These are phyloP conservation scores for Ondatra zibethicus DNA, from an alignment of 2,113 vertebrate genomes.

Conservation along the genomic window DNA sequence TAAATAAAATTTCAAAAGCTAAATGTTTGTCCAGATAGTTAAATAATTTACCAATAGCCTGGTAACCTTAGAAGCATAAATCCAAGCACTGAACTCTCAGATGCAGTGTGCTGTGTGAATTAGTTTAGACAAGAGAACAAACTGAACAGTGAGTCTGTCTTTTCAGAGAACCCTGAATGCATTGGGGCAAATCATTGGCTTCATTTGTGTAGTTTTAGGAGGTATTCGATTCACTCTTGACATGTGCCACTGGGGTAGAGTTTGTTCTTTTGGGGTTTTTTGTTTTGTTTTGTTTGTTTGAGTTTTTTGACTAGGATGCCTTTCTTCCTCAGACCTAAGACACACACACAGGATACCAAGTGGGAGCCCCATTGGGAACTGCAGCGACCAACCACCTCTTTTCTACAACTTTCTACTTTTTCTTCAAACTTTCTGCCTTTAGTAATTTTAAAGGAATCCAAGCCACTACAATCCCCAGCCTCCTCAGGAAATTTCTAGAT, in stretches of 20 bases:
- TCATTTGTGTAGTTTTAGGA: not conserved
- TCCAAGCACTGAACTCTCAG: not conserved
- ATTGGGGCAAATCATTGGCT: no score
- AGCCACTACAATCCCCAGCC: constrained; percentile 36
- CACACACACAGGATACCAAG: not conserved
- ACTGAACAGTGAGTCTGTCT: not conserved
- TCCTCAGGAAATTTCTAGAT: constrained; percentile 63
- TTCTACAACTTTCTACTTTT: not conserved
- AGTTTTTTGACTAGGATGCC: not conserved
- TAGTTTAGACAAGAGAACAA: not conserved
- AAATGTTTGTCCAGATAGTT: not conserved
- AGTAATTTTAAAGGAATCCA: constrained; percentile 55
- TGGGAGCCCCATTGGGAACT: not conserved
- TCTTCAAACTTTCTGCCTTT: not conserved
- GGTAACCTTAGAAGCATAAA: not conserved
- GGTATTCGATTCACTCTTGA: constrained; percentile 24
- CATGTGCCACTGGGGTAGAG: not conserved
- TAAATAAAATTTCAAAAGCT: not conserved
- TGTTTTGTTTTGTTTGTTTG: not conserved
- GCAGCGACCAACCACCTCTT: not conserved
- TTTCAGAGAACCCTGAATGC: not conserved
- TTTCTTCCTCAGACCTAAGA: constrained; percentile 16
- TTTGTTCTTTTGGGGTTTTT: not conserved
- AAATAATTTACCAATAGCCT: not conserved
- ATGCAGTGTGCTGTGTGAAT: not conserved